A percentile compares a stretch with the other conserved stretches of the same genome.
phyloP scores from a whole-genome alignment of 1,140 invertebrate species.

The Periplaneta americana region DNA sequence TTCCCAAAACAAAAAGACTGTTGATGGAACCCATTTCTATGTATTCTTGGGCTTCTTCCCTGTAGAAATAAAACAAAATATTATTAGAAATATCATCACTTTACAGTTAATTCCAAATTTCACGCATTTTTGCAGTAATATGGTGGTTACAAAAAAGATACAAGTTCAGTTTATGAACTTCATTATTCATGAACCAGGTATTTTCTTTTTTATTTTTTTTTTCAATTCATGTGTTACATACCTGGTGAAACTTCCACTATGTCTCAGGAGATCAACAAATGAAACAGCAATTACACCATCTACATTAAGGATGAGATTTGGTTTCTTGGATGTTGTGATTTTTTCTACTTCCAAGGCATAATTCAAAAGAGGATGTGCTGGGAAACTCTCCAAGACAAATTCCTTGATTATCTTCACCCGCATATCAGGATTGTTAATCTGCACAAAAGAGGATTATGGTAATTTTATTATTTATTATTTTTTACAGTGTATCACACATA shows the following conservation, averaged over 20 bases:
- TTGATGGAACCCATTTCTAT: conserved; percentile 98
- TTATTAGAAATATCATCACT: background rate
- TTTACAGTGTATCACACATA: no score
- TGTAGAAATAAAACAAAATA: conserved; percentile 33
- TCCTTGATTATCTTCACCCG: conserved; percentile 95
- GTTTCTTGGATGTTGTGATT: conserved; percentile 98
- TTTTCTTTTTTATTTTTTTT: background rate
- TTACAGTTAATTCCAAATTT: background rate
- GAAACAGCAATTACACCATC: conserved; percentile 97
- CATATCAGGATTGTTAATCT: conserved; percentile 99
- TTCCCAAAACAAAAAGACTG: conserved; percentile 95
- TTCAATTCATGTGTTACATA: conserved; percentile 32
- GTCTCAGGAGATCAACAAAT: conserved; percentile 93
- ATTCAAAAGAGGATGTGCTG: conserved; percentile 83
- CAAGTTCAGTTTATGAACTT: background rate
- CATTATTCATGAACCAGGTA: background rate
- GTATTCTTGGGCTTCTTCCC: conserved; percentile 97
- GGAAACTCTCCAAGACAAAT: conserved; percentile 91
- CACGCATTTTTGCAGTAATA: background rate
- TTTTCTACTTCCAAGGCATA: conserved; percentile 98
- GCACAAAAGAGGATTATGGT: no score
- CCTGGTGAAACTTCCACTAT: conserved; percentile 89
- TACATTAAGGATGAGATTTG: conserved; percentile 98
- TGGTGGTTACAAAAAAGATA: background rate
- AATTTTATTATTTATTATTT: no score